Conservation (phyloP, 2,888 invertebrate species). For the Strigamia transsilvanica region DNA sequence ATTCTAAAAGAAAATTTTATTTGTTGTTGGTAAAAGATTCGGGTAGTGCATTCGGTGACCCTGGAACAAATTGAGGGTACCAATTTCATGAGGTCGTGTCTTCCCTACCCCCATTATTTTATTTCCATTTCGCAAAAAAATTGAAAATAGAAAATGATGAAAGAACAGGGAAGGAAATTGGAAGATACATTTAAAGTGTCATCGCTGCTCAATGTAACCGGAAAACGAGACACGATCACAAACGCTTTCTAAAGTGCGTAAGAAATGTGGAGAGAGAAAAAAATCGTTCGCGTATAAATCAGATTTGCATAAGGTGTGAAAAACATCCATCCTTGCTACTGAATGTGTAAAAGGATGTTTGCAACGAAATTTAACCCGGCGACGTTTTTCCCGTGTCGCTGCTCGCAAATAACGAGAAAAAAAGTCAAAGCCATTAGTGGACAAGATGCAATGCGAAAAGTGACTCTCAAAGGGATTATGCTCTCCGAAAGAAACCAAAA, state of each 20-base stretch:
- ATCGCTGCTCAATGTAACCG: constrained; percentile 10
- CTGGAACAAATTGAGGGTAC: background rate
- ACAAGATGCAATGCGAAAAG: constrained; percentile 4
- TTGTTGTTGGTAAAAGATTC: background rate
- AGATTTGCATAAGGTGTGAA: constrained; percentile 3
- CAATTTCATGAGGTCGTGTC: constrained; percentile 1
- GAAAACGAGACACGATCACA: background rate
- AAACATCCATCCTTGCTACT: background rate
- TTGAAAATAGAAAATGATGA: background rate
- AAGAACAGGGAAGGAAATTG: background rate
- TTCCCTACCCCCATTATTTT: constrained; percentile 6
- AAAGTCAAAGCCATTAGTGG: constrained; percentile 4
- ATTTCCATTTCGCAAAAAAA: background rate
- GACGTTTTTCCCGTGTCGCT: background rate
- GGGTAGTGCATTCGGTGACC: background rate
- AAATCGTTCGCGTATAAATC: background rate
- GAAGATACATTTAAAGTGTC: constrained; percentile 26
- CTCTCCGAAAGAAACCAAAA: background rate
- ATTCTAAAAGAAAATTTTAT: too few relatives aligned
- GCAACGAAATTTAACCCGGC: background rate
- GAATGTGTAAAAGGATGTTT: background rate
- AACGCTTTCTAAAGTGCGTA: background rate
- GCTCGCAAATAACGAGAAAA: background rate
- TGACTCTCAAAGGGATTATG: background rate
- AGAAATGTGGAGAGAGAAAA: background rate